A percentile compares a stretch with the other conserved stretches of the same genome.
Conservation (phyloP, 2,797 vertebrate genomes). For the Diceros bicornis region DNA sequence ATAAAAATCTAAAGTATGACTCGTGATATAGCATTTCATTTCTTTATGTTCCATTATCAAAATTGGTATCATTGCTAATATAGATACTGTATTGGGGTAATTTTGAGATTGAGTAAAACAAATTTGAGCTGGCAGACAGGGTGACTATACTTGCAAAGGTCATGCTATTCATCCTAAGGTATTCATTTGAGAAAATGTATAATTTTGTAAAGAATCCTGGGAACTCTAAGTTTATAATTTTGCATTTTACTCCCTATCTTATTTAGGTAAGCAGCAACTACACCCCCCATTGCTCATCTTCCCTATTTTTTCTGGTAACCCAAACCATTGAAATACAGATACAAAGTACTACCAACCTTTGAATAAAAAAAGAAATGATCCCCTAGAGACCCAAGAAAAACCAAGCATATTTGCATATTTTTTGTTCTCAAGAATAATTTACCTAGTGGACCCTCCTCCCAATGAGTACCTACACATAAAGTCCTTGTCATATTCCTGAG, state of each 20-base stretch:
- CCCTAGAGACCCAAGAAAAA: neutral
- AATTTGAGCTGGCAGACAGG: constrained; percentile 31
- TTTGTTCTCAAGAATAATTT: neutral
- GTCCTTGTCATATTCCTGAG: neutral
- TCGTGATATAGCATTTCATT: constrained; percentile 24
- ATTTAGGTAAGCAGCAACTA: neutral
- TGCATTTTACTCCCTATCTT: constrained; percentile 1
- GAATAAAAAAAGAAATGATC: constrained; percentile 27
- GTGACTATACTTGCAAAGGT: neutral
- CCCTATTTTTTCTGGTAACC: neutral
- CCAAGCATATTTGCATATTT: neutral
- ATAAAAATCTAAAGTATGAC: constrained; percentile 46
- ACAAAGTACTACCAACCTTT: neutral
- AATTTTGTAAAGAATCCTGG: constrained; percentile 6
- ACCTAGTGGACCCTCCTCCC: neutral
- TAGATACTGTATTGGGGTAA: neutral
- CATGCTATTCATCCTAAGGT: neutral
- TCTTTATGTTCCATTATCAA: constrained; percentile 35
- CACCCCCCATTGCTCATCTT: neutral
- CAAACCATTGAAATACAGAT: neutral
- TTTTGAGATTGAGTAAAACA: neutral
- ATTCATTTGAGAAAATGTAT: neutral
- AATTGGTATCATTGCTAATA: constrained; percentile 12
- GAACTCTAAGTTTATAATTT: constrained; percentile 29
- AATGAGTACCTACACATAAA: neutral